Percentiles rank a stretch among this genome's conserved stretches.
phyloP scores from a whole-genome alignment of 2,888 invertebrate genomes.

The Isotomurus palustris region DNA sequence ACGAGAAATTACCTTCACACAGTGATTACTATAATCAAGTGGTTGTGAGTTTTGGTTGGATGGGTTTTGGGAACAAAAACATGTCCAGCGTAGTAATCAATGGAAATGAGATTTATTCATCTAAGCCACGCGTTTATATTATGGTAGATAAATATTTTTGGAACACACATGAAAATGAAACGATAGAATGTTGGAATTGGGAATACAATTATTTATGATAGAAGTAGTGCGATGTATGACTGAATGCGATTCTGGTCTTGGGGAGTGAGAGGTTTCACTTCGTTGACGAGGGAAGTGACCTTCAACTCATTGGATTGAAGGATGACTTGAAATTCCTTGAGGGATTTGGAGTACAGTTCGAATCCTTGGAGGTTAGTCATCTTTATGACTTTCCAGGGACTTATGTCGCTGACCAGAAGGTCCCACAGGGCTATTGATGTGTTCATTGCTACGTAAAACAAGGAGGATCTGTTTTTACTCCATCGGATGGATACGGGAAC shows the following conservation, averaged over 20 bases:
- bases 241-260: conserved; percentile 16
- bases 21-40: too few relatives aligned
- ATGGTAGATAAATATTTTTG: too few relatives aligned
- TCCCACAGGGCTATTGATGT: conserved; percentile 38
- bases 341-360: conserved; percentile 22
- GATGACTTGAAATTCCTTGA: conserved; percentile 30
- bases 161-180: too few relatives aligned
- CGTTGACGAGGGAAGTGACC: conserved; percentile 10
- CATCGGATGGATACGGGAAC: conserved; percentile 32
- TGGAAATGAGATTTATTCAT: too few relatives aligned
- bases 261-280: conserved; percentile 16
- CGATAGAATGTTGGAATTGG: too few relatives aligned
- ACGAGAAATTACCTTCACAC: too few relatives aligned
- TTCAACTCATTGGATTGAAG: conserved; percentile 5
- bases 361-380: conserved; percentile 31
- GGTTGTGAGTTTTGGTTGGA: too few relatives aligned
- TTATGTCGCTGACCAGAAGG: conserved; percentile 33
- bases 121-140: too few relatives aligned
- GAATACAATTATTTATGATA: too few relatives aligned
- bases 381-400: conserved; percentile 37
- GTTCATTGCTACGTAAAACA: conserved; percentile 33
- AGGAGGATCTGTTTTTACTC: conserved; percentile 32
- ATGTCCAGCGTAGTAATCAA: too few relatives aligned
- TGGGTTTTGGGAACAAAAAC: too few relatives aligned
- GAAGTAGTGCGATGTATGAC: conserved; percentile 21